Evolutionary conservation across 2,797 vertebrate genomes (phyloP).

Genomic region (Falco biarmicus): DNA sequence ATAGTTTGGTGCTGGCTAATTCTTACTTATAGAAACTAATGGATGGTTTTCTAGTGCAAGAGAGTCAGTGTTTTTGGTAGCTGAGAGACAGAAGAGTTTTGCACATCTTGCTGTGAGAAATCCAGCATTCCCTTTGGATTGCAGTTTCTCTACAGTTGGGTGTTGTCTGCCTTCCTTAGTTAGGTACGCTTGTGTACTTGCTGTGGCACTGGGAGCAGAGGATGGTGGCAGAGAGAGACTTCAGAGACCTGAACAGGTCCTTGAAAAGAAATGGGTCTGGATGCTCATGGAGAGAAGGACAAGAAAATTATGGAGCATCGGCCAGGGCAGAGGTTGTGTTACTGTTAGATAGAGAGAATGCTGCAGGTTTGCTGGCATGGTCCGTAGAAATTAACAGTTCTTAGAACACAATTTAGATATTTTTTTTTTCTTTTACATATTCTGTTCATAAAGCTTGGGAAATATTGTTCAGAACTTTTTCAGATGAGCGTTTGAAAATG

Average conservation of each 20-base stretch:
- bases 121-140: neutral
- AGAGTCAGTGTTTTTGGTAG: neutral
- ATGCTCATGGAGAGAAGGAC: neutral
- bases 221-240: neutral
- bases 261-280: neutral
- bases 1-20: neutral
- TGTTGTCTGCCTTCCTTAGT: neutral
- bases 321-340: neutral
- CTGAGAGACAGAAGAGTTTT: neutral
- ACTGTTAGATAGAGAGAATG: neutral
- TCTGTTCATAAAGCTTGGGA: neutral
- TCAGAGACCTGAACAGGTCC: neutral
- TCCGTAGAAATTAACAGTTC: neutral
- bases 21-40: neutral
- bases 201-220: neutral
- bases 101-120: neutral
- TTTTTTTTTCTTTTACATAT: neutral
- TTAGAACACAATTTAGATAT: neutral
- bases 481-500: neutral
- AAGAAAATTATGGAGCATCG: neutral
- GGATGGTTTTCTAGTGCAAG: neutral
- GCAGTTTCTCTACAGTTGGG: neutral
- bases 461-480: neutral
- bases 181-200: neutral
- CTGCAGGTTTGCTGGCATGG: neutral